These are phyloP conservation scores for Zosterops japonicus DNA, from an alignment of 2,113 vertebrate genomes.

Conservation along the genomic window DNA sequence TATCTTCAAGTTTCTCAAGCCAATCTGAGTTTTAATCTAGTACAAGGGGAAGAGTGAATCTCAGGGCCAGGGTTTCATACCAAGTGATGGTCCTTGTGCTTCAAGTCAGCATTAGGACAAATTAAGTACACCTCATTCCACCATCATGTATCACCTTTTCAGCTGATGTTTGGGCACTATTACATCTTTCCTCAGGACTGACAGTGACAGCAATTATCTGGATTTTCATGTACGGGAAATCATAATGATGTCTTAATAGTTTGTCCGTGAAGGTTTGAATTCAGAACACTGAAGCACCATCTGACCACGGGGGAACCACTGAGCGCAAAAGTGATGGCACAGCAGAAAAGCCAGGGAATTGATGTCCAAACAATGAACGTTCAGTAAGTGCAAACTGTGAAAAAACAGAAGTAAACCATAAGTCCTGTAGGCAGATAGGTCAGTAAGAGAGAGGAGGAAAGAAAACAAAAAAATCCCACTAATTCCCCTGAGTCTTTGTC, in stretches of 20 bases:
- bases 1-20: not conserved
- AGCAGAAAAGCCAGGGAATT: conserved; percentile 62
- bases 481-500: not conserved
- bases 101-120: not conserved
- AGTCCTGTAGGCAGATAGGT: not conserved
- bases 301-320: conserved; percentile 74
- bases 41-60: not conserved
- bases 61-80: not conserved
- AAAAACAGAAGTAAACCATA: not conserved
- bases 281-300: conserved; percentile 73
- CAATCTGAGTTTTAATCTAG: not conserved
- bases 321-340: conserved; percentile 74
- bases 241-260: not conserved
- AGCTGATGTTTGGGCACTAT: not conserved
- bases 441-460: not conserved
- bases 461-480: not conserved
- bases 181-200: not conserved
- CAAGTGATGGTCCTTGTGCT: not conserved
- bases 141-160: not conserved
- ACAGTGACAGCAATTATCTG: not conserved
- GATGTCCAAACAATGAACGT: not conserved
- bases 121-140: not conserved
- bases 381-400: not conserved
- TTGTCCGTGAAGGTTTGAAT: conserved; percentile 61
- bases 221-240: not conserved